Evolutionary conservation across 2,113 vertebrate species (phyloP).

Genomic region (Typhlomys cinereus): DNA sequence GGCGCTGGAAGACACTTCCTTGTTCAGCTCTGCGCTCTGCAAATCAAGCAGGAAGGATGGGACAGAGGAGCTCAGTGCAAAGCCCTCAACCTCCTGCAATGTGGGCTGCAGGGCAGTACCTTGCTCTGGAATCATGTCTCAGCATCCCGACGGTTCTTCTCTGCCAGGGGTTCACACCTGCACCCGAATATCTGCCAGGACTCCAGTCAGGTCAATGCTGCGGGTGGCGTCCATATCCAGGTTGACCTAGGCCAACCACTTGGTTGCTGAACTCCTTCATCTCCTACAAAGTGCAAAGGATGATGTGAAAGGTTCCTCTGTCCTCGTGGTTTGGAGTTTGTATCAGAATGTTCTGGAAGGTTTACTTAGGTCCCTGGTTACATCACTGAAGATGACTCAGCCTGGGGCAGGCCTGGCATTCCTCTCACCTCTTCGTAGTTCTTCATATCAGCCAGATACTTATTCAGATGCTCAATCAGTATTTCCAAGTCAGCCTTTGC

Average conservation of each 20-base stretch:
- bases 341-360: not conserved
- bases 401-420: fast-evolving
- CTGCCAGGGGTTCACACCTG: slow-evolving; percentile 90
- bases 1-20: slow-evolving; percentile 84
- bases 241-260: slow-evolving; percentile 87
- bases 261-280: slow-evolving; percentile 92
- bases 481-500: slow-evolving; percentile 85
- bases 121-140: slow-evolving; percentile 91
- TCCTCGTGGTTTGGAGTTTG: not conserved
- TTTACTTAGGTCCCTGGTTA: not conserved
- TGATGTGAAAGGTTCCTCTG: not conserved
- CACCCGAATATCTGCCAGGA: slow-evolving; percentile 88
- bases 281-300: slow-evolving; percentile 84
- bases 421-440: slow-evolving; percentile 95
- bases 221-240: slow-evolving; percentile 93
- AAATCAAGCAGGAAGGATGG: slow-evolving; percentile 36
- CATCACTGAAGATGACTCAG: not conserved
- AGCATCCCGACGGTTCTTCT: slow-evolving; percentile 89
- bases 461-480: slow-evolving; percentile 90
- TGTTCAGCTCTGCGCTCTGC: slow-evolving; percentile 92
- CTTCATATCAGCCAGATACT: slow-evolving; percentile 95
- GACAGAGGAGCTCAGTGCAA: too few species aligned
- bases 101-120: slow-evolving; percentile 76
- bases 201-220: slow-evolving; percentile 85
- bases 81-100: fast-evolving